Evolutionary conservation across 2,888 invertebrate species (phyloP), one percentile per base, ranked within the genome.

Genomic region (Tiphia femorata): DNA sequence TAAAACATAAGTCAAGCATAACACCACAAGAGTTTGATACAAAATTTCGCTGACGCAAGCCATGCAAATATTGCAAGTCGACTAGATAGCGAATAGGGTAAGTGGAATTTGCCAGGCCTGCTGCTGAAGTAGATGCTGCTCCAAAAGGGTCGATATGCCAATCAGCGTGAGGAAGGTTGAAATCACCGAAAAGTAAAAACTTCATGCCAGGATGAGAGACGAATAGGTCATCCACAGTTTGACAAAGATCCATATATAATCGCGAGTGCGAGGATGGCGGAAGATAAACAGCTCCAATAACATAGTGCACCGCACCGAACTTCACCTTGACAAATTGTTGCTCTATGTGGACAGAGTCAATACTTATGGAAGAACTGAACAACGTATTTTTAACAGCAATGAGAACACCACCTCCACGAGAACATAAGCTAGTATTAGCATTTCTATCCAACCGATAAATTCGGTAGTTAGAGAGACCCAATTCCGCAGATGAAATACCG

Each of bases 251-350:
- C 14, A 16, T 17, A 20, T 50, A 50, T 19, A 43, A 5, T 43
- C 8, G 3, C 0, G 37, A 16, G 17, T 50, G 12, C 2, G 41
- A 41, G 1, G 17, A 1, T 2, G 50, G 50, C n/a, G 50, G 43
- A 3, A 43, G 7, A 33, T 49, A 33, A 49, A 35, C 35, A 20
- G 49, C 3, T 12, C 25, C 35, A 10, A 49, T 2, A 17, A 50
- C 43, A 8, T 43, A 1, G 3, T n/a, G 19, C 7, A 43, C 33
- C 3, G n/a, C n/a, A 19, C 3, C 7, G 23, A 10, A 35, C 0
- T 27, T 23, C 2, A 50, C 23, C 12, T 50, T 35, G 0, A 50
- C 35, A 20, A 43, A 50, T 7, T 42, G 10, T 3, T 49, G 42
- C 12, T 49, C 42, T 1, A 49, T 37, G 21, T 12, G n/a, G 8